phyloP scores from a whole-genome alignment of 2,888 invertebrate genomes.

The Phymatocera aterrima region DNA sequence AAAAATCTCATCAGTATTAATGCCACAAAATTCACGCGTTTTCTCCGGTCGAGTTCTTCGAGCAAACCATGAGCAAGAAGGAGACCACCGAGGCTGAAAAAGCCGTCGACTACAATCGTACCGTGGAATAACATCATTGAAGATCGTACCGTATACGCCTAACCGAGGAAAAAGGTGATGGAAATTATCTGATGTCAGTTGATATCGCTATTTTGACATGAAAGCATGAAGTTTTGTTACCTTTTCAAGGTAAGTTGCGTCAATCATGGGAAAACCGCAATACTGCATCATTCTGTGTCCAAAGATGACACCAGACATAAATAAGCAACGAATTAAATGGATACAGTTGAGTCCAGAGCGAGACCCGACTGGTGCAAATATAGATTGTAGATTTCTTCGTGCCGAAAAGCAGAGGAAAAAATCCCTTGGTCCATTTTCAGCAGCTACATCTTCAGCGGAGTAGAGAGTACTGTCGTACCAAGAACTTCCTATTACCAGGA shows the following conservation, averaged over 20 bases:
- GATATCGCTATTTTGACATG: background rate
- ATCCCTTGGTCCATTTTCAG: slow-evolving; percentile 46
- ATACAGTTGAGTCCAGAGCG: slow-evolving; percentile 63
- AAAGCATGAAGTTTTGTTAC: too few relatives aligned
- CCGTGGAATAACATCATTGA: slow-evolving; percentile 57
- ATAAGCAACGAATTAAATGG: slow-evolving; percentile 59
- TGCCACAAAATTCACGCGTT: slow-evolving; percentile 55
- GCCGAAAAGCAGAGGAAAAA: slow-evolving; percentile 64
- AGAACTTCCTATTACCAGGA: slow-evolving; percentile 52
- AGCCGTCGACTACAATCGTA: slow-evolving; percentile 59
- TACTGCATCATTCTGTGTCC: slow-evolving; percentile 61
- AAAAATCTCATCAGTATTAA: slow-evolving; percentile 58
- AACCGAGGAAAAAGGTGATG: slow-evolving; percentile 5
- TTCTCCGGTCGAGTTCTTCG: slow-evolving; percentile 58
- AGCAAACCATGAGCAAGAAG: slow-evolving; percentile 60
- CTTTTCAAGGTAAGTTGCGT: slow-evolving; percentile 56
- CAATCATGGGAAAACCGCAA: slow-evolving; percentile 54
- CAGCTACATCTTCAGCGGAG: slow-evolving; percentile 14
- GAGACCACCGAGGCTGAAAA: slow-evolving; percentile 61
- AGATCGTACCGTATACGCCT: slow-evolving; percentile 49
- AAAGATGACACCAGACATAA: slow-evolving; percentile 54
- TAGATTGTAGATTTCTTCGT: slow-evolving; percentile 57
- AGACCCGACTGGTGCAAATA: slow-evolving; percentile 53
- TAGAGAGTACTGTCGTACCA: slow-evolving; percentile 53
- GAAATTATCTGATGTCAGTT: too few relatives aligned